Conservation (phyloP, 2,797 vertebrate species). For the Steatocranus sp. region DNA sequence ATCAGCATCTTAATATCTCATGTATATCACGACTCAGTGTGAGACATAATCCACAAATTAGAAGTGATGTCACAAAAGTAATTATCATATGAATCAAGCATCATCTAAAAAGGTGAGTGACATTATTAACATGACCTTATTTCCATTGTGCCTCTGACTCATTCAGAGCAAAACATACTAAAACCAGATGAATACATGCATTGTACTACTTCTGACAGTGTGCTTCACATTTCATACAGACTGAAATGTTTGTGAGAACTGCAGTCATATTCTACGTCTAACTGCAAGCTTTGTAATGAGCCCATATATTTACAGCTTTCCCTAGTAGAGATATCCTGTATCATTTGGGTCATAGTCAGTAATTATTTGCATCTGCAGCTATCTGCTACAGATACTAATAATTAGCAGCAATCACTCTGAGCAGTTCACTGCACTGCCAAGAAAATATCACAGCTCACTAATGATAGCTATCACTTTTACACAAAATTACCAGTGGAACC, state of each 20-base stretch:
- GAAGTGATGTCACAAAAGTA: not conserved
- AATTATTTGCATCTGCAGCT: slow-evolving; percentile 30
- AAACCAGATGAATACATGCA: not conserved
- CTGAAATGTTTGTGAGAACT: not conserved
- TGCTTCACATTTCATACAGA: not conserved
- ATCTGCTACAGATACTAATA: slow-evolving; percentile 13
- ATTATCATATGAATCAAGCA: not conserved
- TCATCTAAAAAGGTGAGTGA: not conserved
- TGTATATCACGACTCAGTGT: not conserved
- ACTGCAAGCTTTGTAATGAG: not conserved
- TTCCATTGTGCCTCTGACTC: not conserved
- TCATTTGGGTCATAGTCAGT: not conserved
- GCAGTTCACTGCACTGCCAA: slow-evolving; percentile 1
- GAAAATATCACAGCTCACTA: slow-evolving; percentile 25
- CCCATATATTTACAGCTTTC: not conserved
- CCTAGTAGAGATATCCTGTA: not conserved
- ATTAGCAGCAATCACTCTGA: slow-evolving; percentile 24
- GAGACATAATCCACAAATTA: not conserved
- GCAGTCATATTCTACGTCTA: not conserved
- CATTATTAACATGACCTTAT: not conserved
- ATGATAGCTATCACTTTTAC: slow-evolving; percentile 26
- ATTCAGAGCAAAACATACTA: not conserved
- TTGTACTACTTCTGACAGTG: not conserved
- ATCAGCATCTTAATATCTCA: not conserved
- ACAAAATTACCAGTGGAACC: slow-evolving; percentile 11